A percentile compares a stretch with the other conserved stretches of the same genome.
phyloP scores from a whole-genome alignment of 30 jellyfish, hydroid and myxozoan genomes.

The Cassiopea xamachana region DNA sequence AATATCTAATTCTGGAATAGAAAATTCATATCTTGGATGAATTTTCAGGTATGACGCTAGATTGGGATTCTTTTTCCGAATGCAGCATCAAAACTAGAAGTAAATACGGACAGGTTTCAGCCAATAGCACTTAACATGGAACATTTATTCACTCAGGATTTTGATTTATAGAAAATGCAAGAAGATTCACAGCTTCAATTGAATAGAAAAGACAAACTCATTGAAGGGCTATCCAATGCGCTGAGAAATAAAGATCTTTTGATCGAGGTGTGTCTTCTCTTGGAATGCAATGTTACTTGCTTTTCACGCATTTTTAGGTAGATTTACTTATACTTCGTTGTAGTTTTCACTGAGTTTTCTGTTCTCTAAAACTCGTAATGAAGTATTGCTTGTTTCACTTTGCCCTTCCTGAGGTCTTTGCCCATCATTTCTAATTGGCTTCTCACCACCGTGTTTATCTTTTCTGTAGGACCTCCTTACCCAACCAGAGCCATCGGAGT shows the following conservation, averaged over 20 bases:
- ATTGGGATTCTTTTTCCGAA: too few relatives aligned
- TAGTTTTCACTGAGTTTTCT: not conserved
- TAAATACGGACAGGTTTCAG: not conserved
- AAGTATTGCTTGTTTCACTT: too few relatives aligned
- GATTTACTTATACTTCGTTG: too few relatives aligned
- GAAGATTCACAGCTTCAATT: slow-evolving; percentile 58
- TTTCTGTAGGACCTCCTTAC: slow-evolving; percentile 36
- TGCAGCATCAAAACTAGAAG: too few relatives aligned
- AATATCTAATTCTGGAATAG: too few relatives aligned
- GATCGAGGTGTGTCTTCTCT: slow-evolving; percentile 43
- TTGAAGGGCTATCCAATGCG: slow-evolving; percentile 65
- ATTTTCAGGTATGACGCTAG: too few relatives aligned
- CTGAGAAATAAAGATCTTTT: slow-evolving; percentile 48
- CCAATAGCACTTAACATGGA: not conserved
- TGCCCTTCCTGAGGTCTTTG: too few relatives aligned
- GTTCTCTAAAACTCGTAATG: not conserved
- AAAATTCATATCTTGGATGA: too few relatives aligned
- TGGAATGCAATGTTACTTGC: not conserved
- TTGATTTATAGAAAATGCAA: slow-evolving; percentile 40
- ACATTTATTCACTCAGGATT: not conserved
- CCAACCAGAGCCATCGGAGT: slow-evolving; percentile 44
- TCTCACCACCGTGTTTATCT: not conserved
- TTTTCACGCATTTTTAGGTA: not conserved
- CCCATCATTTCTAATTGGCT: too few relatives aligned
- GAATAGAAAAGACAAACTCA: slow-evolving; percentile 60